phyloP scores from a whole-genome alignment of 2,113 vertebrate genomes.

The Addax nasomaculatus region DNA sequence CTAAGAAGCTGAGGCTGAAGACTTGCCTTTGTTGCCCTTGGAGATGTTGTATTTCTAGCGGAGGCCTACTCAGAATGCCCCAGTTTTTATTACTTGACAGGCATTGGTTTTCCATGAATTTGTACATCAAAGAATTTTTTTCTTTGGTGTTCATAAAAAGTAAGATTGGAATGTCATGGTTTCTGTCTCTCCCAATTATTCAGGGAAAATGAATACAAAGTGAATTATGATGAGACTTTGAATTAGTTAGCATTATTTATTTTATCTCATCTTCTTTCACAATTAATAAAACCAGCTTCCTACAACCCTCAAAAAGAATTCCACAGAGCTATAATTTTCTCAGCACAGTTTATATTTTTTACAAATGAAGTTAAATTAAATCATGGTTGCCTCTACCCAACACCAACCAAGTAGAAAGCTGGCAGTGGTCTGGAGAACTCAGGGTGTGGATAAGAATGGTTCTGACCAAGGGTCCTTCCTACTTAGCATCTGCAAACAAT shows the following conservation, averaged over 20 bases:
- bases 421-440: not conserved
- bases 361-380: not conserved
- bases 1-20: not conserved
- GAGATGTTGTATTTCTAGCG: not conserved
- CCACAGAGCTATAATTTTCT: slow-evolving; percentile 43
- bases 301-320: not conserved
- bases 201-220: slow-evolving; percentile 21
- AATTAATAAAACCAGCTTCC: slow-evolving; percentile 27
- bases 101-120: not conserved
- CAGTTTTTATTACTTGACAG: not conserved
- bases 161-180: not conserved
- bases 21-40: not conserved
- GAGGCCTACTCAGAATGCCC: not conserved
- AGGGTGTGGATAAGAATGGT: not conserved
- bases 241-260: slow-evolving; percentile 28
- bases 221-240: not conserved
- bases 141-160: not conserved
- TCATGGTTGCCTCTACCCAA: not conserved
- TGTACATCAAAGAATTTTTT: not conserved
- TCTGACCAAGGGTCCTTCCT: not conserved
- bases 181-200: slow-evolving; percentile 17
- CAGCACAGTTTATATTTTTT: not conserved
- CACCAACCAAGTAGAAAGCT: not conserved
- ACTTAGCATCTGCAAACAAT: not conserved
- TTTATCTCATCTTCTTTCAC: slow-evolving; percentile 30